Evolutionary conservation across 2,113 vertebrate species (phyloP).

Genomic region (human): DNA sequence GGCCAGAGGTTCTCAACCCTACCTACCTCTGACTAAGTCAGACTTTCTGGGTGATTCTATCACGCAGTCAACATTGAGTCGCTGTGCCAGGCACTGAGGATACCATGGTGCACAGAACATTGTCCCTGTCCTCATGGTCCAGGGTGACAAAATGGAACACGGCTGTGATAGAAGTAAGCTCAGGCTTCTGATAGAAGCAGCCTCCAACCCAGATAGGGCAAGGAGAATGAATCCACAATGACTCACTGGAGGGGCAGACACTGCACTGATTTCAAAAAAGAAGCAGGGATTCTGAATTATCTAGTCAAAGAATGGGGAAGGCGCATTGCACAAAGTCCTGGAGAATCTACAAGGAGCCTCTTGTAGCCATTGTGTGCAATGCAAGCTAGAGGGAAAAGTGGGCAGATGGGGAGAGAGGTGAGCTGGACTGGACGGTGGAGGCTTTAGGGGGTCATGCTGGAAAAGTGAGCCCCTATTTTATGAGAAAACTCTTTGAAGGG

Average conservation of each 20-base stretch:
- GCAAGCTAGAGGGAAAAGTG: neutral
- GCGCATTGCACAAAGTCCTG: neutral
- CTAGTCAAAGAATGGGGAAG: neutral
- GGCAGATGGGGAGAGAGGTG: neutral
- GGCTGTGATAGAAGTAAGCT: neutral
- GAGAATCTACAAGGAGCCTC: neutral
- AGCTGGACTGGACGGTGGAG: rapidly evolving
- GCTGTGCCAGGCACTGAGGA: neutral
- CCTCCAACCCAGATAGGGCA: neutral
- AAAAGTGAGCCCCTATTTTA: neutral
- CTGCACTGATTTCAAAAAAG: neutral
- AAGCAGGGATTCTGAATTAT: neutral
- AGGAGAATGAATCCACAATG: neutral
- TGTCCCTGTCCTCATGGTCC: neutral
- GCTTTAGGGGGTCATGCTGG: neutral
- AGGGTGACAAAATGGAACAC: neutral
- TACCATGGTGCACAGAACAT: neutral
- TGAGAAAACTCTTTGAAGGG: neutral
- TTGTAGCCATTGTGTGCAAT: rapidly evolving
- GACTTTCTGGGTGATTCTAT: neutral
- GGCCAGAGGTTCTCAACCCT: neutral
- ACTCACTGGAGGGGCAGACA: neutral
- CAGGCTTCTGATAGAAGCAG: neutral
- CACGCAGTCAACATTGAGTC: neutral
- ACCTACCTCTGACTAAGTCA: neutral